Percentiles rank a stretch among this genome's conserved stretches.
Conservation (phyloP, 2,113 vertebrate genomes). For the Chaetodon trifascialis region DNA sequence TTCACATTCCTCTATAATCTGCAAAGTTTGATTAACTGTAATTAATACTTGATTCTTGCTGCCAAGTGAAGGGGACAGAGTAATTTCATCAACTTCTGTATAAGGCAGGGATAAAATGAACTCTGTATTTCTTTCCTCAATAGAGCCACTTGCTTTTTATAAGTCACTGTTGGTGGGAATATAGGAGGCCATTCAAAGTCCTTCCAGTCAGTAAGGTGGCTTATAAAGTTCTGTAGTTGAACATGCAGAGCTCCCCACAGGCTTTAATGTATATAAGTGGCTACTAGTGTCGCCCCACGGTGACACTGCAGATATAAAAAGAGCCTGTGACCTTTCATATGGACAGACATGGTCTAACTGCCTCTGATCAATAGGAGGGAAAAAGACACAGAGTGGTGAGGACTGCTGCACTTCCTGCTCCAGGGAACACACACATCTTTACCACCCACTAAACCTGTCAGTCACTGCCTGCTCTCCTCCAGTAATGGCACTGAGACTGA, state of each 20-base stretch:
- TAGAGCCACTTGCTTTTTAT: conserved; percentile 28
- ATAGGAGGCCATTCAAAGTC: conserved; percentile 23
- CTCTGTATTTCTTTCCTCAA: conserved; percentile 40
- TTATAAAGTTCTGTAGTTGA: conserved; percentile 41
- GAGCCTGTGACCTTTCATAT: conserved; percentile 66
- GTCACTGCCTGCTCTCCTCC: conserved; percentile 62
- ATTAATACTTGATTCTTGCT: conserved; percentile 73
- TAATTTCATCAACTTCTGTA: conserved; percentile 65
- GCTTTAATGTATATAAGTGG: conserved; percentile 29
- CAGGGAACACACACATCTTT: conserved; percentile 56
- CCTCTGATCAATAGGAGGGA: conserved; percentile 59
- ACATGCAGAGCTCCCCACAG: conserved; percentile 27
- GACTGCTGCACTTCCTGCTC: conserved; percentile 38
- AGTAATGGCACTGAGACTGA: conserved; percentile 53
- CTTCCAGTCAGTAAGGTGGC: not conserved
- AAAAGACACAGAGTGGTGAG: not conserved
- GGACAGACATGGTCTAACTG: conserved; percentile 60
- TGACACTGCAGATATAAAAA: conserved; percentile 43
- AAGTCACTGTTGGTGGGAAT: conserved; percentile 3
- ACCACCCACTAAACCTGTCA: conserved; percentile 71
- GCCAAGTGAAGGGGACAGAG: conserved; percentile 63
- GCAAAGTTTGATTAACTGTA: conserved; percentile 71
- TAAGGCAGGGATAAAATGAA: conserved; percentile 35
- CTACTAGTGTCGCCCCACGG: conserved; percentile 12
- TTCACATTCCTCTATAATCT: conserved; percentile 62